A percentile compares a stretch with the other conserved stretches of the same genome.
Conservation (phyloP, 2,888 invertebrate species). For the Cephus pulcher region DNA sequence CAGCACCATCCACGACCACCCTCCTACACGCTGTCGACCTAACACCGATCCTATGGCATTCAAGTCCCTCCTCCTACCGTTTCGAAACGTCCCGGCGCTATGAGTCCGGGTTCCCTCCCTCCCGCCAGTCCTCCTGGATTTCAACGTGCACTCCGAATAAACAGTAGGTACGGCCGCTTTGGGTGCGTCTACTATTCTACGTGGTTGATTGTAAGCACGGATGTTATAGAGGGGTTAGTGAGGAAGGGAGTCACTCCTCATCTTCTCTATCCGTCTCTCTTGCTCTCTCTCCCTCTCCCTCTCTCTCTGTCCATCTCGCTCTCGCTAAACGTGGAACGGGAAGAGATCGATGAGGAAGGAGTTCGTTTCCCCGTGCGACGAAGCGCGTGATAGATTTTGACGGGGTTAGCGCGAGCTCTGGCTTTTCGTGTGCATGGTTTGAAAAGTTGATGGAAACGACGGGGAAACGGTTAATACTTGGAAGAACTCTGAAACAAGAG, state of each 20-base stretch:
- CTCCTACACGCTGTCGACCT: background rate
- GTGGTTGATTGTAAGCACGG: background rate
- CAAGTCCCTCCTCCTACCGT: background rate
- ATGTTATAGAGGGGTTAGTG: background rate
- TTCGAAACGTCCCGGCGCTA: conserved; percentile 4
- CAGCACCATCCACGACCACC: background rate
- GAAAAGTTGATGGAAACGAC: conserved; percentile 34
- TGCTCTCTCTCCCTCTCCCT: background rate
- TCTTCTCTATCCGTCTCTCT: background rate
- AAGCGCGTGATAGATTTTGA: conserved; percentile 37
- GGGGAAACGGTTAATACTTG: background rate
- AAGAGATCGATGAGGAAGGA: conserved; percentile 15
- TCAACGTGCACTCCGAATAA: background rate
- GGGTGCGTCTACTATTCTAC: background rate
- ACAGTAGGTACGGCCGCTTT: background rate
- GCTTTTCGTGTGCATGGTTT: conserved; percentile 34
- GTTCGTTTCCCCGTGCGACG: conserved; percentile 33
- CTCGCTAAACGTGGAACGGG: background rate
- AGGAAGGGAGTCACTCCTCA: background rate
- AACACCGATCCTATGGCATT: background rate
- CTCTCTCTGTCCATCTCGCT: background rate
- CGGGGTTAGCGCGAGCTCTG: conserved; percentile 29
- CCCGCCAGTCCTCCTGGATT: background rate
- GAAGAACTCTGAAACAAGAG: background rate
- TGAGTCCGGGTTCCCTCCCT: background rate